Evolutionary conservation across 2,113 vertebrate species (phyloP).

Genomic region (Regulus satrapa): DNA sequence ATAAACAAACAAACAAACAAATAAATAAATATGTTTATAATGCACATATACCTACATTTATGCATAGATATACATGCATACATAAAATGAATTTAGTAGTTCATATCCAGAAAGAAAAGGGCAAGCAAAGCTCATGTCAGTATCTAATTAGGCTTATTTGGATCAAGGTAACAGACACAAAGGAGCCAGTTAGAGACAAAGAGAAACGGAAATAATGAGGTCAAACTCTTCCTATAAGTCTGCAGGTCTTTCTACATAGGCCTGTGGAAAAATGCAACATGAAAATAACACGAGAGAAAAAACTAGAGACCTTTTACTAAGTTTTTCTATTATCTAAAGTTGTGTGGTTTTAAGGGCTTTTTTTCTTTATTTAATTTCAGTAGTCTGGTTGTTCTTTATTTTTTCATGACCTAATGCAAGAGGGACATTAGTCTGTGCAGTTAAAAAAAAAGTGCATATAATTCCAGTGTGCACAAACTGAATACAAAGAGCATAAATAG

Average conservation of each 20-base stretch:
- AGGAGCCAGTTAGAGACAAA: not conserved
- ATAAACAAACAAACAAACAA: too few relatives aligned
- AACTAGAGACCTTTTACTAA: not conserved
- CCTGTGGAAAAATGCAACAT: not conserved
- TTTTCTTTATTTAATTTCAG: not conserved
- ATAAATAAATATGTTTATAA: not conserved
- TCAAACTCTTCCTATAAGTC: not conserved
- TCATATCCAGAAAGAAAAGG: not conserved
- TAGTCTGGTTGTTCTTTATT: not conserved
- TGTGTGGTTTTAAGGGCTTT: not conserved
- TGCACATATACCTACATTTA: not conserved
- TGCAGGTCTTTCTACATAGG: not conserved
- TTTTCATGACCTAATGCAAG: not conserved
- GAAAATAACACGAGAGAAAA: not conserved
- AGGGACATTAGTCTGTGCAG: not conserved
- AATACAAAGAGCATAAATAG: conserved; percentile 56
- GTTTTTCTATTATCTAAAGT: not conserved
- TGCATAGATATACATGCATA: not conserved
- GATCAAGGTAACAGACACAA: not conserved
- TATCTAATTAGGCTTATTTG: not conserved
- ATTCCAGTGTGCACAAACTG: conserved; percentile 41
- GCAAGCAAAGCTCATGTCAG: not conserved
- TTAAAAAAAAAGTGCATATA: not conserved
- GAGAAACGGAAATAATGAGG: not conserved
- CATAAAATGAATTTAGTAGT: not conserved